These are phyloP conservation scores for Drosophila flavopinicola DNA, from an alignment of 2,888 invertebrate genomes.

Conservation along the genomic window DNA sequence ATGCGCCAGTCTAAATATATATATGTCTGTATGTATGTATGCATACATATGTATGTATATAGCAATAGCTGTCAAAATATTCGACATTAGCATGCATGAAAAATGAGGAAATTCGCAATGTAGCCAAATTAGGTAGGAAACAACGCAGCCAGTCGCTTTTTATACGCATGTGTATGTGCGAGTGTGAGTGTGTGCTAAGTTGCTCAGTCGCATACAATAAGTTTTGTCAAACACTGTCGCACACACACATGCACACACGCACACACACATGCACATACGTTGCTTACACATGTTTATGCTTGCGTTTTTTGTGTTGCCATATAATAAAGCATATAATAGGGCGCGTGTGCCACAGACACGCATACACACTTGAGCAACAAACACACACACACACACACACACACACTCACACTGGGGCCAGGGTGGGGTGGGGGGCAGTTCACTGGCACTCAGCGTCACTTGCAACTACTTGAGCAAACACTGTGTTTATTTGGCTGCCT, in stretches of 20 bases:
- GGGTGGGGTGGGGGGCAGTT: slow-evolving; percentile 4
- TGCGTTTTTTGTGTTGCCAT: slow-evolving; percentile 48
- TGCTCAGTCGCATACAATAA: slow-evolving; percentile 47
- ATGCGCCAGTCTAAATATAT: background rate
- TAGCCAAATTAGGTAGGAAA: slow-evolving; percentile 69
- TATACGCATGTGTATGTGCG: slow-evolving; percentile 1
- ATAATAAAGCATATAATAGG: slow-evolving; percentile 69
- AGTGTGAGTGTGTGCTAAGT: slow-evolving; percentile 14
- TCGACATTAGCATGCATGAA: slow-evolving; percentile 75
- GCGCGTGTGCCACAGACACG: slow-evolving; percentile 71
- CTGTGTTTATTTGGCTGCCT: slow-evolving; percentile 66
- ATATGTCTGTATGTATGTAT: background rate
- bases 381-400: slow-evolving; percentile 10
- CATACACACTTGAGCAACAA: slow-evolving; percentile 50
- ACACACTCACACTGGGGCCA: slow-evolving; percentile 3
- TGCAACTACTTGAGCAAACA: slow-evolving; percentile 70
- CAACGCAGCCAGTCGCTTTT: slow-evolving; percentile 22
- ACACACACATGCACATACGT: slow-evolving; percentile 10
- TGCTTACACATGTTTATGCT: slow-evolving; percentile 59
- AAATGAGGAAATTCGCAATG: slow-evolving; percentile 72
- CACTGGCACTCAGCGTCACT: slow-evolving; percentile 64
- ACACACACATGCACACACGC: slow-evolving; percentile 19
- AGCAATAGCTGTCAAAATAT: slow-evolving; percentile 68
- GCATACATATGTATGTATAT: too few relatives aligned
- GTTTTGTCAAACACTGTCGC: slow-evolving; percentile 47